Percentiles rank a stretch among this genome's conserved stretches.
These are phyloP conservation scores for Horisme vitalbata DNA, from an alignment of 2,888 invertebrate genomes.

Conservation along the genomic window DNA sequence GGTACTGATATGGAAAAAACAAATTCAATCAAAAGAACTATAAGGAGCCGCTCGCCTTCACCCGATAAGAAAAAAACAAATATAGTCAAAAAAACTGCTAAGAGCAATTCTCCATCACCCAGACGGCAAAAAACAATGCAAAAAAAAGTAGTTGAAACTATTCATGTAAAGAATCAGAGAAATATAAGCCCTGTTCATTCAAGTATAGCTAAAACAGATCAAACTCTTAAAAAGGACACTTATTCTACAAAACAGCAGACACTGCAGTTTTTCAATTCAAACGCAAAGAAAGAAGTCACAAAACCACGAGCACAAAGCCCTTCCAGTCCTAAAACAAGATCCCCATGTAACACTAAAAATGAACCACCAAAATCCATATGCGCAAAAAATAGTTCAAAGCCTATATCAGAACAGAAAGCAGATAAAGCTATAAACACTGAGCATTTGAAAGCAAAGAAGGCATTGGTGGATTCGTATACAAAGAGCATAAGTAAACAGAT, in stretches of 20 bases:
- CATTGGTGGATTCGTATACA: constrained; percentile 54
- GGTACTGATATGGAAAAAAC: constrained; percentile 20
- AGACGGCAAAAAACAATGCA: constrained; percentile 20
- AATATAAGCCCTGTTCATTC: constrained; percentile 4
- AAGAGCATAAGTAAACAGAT: constrained; percentile 42
- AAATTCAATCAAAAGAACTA: constrained; percentile 11
- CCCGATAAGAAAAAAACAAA: constrained; percentile 21
- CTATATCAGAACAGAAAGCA: constrained; percentile 36
- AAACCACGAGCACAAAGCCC: not conserved
- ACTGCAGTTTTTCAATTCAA: constrained; percentile 12
- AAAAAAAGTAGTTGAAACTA: not conserved
- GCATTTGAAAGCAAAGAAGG: constrained; percentile 50
- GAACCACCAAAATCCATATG: constrained; percentile 1
- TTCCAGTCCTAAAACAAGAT: constrained; percentile 2
- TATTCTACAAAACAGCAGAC: constrained; percentile 8
- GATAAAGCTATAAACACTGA: constrained; percentile 35
- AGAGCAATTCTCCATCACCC: constrained; percentile 14
- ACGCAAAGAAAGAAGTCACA: not conserved
- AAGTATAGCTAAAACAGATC: constrained; percentile 1
- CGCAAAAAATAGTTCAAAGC: constrained; percentile 7
- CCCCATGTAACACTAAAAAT: constrained; percentile 4
- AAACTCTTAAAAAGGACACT: not conserved
- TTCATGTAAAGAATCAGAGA: constrained; percentile 1
- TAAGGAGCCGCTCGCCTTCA: constrained; percentile 12
- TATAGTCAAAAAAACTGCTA: constrained; percentile 11